Evolutionary conservation across 2,113 vertebrate genomes (phyloP).

Genomic region (Podiceps cristatus): DNA sequence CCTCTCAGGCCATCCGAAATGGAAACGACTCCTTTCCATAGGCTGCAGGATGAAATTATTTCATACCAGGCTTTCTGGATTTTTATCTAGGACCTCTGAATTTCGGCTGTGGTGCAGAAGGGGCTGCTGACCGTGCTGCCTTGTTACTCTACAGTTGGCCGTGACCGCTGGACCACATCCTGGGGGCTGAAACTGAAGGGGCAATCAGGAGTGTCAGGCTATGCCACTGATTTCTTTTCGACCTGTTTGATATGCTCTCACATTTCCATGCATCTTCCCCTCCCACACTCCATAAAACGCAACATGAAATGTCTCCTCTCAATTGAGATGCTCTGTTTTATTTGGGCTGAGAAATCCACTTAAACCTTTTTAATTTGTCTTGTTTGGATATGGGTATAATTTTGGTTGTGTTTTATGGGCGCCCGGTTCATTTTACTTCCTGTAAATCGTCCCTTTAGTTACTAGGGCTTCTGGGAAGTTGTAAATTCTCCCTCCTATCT

Average conservation of each 20-base stretch:
- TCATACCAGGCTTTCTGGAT: not conserved
- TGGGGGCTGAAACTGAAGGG: not conserved
- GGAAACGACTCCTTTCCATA: not conserved
- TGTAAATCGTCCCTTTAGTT: constrained; percentile 75
- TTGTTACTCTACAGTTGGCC: not conserved
- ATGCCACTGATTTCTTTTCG: constrained; percentile 2
- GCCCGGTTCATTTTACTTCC: constrained; percentile 73
- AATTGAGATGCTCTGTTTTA: constrained; percentile 50
- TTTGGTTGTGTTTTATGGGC: constrained; percentile 72
- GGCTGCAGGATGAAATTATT: accelerated
- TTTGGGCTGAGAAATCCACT: constrained; percentile 58
- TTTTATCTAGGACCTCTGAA: not conserved
- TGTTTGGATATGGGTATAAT: constrained; percentile 70
- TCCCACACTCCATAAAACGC: constrained; percentile 40
- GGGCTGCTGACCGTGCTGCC: not conserved
- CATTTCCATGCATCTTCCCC: constrained; percentile 42
- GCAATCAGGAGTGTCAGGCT: not conserved
- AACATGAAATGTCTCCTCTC: not conserved
- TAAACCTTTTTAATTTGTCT: constrained; percentile 70
- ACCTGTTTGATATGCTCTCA: constrained; percentile 2
- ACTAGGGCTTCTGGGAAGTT: constrained; percentile 77
- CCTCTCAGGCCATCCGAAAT: not conserved
- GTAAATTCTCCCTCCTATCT: constrained; percentile 70
- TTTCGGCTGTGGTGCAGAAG: not conserved
- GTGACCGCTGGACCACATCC: not conserved